Evolutionary conservation across 2,113 vertebrate genomes (phyloP).

Genomic region (Fulica atra): DNA sequence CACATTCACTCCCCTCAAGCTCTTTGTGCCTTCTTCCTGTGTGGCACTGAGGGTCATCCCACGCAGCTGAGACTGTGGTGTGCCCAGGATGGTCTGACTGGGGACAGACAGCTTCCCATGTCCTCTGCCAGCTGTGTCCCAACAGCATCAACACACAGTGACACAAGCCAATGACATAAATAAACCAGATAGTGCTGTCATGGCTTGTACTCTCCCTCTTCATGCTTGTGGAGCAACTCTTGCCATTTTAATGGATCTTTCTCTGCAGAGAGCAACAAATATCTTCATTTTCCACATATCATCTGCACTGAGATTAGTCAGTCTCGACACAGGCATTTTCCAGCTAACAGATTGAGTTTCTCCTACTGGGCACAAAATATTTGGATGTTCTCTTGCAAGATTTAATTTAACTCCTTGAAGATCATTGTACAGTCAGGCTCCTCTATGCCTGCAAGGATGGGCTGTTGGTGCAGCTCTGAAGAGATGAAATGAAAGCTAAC

Average conservation of each 20-base stretch:
- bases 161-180: not conserved
- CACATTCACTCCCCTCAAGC: not conserved
- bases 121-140: not conserved
- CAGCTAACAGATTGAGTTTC: not conserved
- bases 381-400: not conserved
- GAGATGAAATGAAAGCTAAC: not conserved
- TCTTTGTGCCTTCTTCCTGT: not conserved
- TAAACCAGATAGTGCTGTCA: not conserved
- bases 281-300: not conserved
- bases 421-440: not conserved
- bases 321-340: not conserved
- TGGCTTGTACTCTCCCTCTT: not conserved
- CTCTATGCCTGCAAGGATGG: not conserved
- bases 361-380: not conserved
- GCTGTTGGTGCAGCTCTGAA: not conserved
- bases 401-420: not conserved
- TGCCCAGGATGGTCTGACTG: not conserved
- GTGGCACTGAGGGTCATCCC: not conserved
- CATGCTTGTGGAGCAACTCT: not conserved
- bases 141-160: not conserved
- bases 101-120: not conserved
- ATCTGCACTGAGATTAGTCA: not conserved
- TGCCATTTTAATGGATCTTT: not conserved
- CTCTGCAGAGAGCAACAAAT: not conserved
- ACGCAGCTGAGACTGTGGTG: not conserved